These are phyloP conservation scores for Apteryx mantelli DNA, from an alignment of 2,113 vertebrate species.

Conservation along the genomic window DNA sequence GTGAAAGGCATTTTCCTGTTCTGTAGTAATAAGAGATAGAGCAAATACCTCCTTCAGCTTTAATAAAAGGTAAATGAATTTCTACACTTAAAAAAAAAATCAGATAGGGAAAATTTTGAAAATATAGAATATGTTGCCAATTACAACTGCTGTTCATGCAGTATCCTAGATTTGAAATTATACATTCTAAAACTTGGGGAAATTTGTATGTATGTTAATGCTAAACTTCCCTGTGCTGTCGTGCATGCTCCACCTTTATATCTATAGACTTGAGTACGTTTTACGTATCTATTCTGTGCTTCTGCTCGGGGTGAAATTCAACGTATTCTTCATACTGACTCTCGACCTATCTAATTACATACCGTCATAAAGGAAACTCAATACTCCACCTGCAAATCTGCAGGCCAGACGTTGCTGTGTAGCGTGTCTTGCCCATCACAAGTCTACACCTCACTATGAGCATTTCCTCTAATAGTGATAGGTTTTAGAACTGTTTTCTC, in stretches of 20 bases:
- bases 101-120: neutral
- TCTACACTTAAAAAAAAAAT: neutral
- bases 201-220: too few relatives aligned
- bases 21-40: neutral
- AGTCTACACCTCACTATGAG: neutral
- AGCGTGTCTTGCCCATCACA: neutral
- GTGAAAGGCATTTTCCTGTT: neutral
- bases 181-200: neutral
- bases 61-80: neutral
- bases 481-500: neutral
- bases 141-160: neutral
- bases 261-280: neutral
- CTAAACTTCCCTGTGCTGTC: neutral
- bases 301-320: neutral
- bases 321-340: neutral
- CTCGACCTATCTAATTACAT: neutral
- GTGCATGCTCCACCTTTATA: neutral
- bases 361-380: neutral
- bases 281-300: neutral
- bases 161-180: neutral
- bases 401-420: neutral
- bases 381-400: too few relatives aligned
- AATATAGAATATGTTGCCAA: neutral
- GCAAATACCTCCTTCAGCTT: neutral
- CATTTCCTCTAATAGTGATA: neutral